phyloP scores from a whole-genome alignment of 2,797 vertebrate genomes.

The Anniella stebbinsi region DNA sequence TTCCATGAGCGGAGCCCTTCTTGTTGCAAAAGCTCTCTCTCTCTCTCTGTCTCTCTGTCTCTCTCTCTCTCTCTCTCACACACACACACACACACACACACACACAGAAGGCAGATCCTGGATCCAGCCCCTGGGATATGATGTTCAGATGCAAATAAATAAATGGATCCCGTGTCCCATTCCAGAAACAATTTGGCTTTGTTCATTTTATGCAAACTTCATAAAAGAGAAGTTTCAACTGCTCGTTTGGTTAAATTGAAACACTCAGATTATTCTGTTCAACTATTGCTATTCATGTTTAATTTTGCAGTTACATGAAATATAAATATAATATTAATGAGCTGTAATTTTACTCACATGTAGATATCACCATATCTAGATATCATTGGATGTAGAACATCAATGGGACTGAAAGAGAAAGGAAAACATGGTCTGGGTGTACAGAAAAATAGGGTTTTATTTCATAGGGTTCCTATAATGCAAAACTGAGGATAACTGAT shows the following conservation, averaged over 20 bases:
- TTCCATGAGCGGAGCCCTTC: too few relatives aligned
- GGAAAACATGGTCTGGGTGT: background rate
- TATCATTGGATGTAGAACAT: background rate
- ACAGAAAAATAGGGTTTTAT: background rate
- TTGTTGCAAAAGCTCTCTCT: too few relatives aligned
- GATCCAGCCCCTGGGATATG: too few relatives aligned
- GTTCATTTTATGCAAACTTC: fast-evolving
- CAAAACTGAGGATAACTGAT: background rate
- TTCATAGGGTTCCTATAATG: background rate
- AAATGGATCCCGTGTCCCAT: background rate
- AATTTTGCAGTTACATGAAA: background rate
- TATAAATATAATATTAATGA: background rate
- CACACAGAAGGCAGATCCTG: too few relatives aligned
- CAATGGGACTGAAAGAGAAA: background rate
- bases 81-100: too few relatives aligned
- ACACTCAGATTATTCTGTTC: background rate
- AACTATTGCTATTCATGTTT: background rate
- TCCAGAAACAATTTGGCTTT: background rate
- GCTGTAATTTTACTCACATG: background rate
- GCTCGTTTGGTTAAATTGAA: constrained; percentile 7
- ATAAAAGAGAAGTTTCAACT: background rate
- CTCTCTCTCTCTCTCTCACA: too few relatives aligned
- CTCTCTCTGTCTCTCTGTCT: too few relatives aligned
- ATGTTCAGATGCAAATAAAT: background rate
- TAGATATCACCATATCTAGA: background rate